phyloP scores from a whole-genome alignment of 2,113 vertebrate species.

The Danio rerio region GRCz12tu NC_133191.1:23984001-23984500 shows the following conservation, averaged over 20 bases:
- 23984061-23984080: background rate
- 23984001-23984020: background rate
- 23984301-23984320: constrained; percentile 68
- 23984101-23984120: background rate
- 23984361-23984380: constrained; percentile 12
- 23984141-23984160: constrained; percentile 53
- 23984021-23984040: background rate
- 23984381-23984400: constrained; percentile 22
- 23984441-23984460: constrained; percentile 3
- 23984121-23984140: background rate
- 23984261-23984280: constrained; percentile 63
- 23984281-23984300: constrained; percentile 73
- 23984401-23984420: background rate
- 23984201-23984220: constrained; percentile 57
- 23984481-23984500: no score
- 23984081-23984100: constrained; percentile 4
- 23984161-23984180: constrained; percentile 62
- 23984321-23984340: constrained; percentile 74
- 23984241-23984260: constrained; percentile 59
- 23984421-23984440: constrained; percentile 2
- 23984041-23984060: background rate
- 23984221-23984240: constrained; percentile 61
- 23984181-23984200: constrained; percentile 51
- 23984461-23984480: no score
- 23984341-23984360: constrained; percentile 65